Evolutionary conservation across 2,888 invertebrate genomes (phyloP).

Genomic region (Pelosia muscerda): DNA sequence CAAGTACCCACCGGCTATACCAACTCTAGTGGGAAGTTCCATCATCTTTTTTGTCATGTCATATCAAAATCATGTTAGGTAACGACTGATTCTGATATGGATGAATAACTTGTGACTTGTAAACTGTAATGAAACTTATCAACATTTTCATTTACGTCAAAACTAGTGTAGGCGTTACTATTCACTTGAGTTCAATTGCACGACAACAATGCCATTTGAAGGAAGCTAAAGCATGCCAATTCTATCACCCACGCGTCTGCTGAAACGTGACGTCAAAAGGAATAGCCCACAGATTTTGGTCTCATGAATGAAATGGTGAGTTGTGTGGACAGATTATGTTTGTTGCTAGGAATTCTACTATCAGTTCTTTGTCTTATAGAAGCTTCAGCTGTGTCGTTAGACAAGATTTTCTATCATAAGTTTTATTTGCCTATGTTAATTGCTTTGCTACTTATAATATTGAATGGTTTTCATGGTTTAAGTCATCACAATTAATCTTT

Average conservation of each 20-base stretch:
- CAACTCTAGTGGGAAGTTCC: not conserved
- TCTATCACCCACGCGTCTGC: constrained; percentile 53
- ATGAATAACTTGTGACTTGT: not conserved
- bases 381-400: not conserved
- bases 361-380: not conserved
- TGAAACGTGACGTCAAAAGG: constrained; percentile 51
- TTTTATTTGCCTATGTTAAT: not conserved
- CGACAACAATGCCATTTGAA: constrained; percentile 40
- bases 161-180: constrained; percentile 25
- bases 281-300: constrained; percentile 45
- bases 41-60: not conserved
- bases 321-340: constrained; percentile 23
- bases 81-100: not conserved
- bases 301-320: constrained; percentile 38
- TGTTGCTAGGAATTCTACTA: constrained; percentile 3
- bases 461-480: not conserved
- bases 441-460: not conserved
- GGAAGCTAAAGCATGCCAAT: constrained; percentile 54
- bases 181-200: constrained; percentile 40
- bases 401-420: not conserved
- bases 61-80: not conserved
- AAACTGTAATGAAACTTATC: constrained; percentile 7
- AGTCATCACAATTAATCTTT: not conserved
- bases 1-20: not conserved
- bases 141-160: constrained; percentile 10